Evolutionary conservation across 1,140 invertebrate species (phyloP), one percentile per base, ranked within the genome.

Genomic region (Sipha flava): DNA sequence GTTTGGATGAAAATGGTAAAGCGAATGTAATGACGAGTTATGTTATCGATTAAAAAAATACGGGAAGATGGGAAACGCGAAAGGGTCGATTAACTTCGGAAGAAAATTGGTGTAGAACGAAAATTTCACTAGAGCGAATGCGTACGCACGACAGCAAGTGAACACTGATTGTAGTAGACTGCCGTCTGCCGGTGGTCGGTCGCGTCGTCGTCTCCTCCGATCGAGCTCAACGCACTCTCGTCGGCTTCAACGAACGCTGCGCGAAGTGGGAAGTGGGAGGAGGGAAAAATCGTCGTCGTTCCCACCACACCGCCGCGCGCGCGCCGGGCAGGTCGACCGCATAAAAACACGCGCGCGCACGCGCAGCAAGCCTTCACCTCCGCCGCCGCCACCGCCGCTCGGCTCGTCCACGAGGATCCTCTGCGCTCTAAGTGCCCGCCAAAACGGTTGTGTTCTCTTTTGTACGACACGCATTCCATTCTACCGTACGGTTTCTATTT

Each of bases 221-320:
- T 26, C 73, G 73, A 77, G 73, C 73, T 77, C 73, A 77, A 77
- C 73, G 73, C 73, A 77, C 73, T 77, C 73, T 52, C 21, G 72
- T 6, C 72, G 49, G 31, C 14, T 5, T 12, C 2, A 21, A 4
- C 18, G 47, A 23, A n/a, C 31, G 31, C 26, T 29, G 34, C 10
- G 40, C 2, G 72, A 18, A 0, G 72, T 31, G 18, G 72, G 6
- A 6, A 29, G 26, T 31, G 45, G 34, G 45, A 23, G 34, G 31
- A 21, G 21, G n/a, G 34, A 47, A 21, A 31, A 21, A 4, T 4
- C 49, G 49, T 16, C 49, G 49, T 18, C 54, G 34, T 26, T 47
- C 70, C 73, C 73, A 14, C 54, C 54, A 59, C 34, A 37, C 49
- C n/a, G 52, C 47, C n/a, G 47, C 70, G 70, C 21, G 26, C 70